Conservation (phyloP, 1,140 invertebrate species). For the Wasmannia auropunctata region DNA sequence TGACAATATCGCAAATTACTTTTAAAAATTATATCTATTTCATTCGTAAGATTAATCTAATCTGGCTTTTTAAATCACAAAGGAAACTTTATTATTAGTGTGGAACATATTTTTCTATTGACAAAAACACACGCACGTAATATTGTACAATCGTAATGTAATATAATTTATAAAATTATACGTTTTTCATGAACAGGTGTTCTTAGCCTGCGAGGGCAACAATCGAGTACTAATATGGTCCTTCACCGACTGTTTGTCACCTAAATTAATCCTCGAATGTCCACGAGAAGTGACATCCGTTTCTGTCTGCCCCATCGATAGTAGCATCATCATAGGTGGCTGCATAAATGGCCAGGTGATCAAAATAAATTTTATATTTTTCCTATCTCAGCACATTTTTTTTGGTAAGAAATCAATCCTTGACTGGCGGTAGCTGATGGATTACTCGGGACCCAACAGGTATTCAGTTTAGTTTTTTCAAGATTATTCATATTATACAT, state of each 20-base stretch:
- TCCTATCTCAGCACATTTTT: neutral
- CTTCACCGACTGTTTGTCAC: slow-evolving; percentile 88
- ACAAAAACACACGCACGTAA: neutral
- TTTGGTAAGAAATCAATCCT: no score
- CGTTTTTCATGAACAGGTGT: slow-evolving; percentile 76
- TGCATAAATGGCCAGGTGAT: slow-evolving; percentile 88
- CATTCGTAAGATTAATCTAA: neutral
- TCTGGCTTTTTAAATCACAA: neutral
- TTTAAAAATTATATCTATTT: neutral
- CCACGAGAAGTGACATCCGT: slow-evolving; percentile 88
- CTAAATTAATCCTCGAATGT: slow-evolving; percentile 89
- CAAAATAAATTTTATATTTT: neutral
- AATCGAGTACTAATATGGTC: slow-evolving; percentile 91
- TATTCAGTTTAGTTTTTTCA: no score
- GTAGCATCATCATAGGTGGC: slow-evolving; percentile 90
- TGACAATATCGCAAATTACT: neutral
- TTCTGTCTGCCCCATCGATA: slow-evolving; percentile 89
- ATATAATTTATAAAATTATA: neutral
- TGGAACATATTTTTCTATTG: neutral
- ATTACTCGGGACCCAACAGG: no score
- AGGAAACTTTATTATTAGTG: neutral
- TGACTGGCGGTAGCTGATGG: no score
- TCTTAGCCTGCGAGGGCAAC: slow-evolving; percentile 85
- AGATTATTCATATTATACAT: no score
- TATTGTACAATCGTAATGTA: neutral